phyloP scores from a whole-genome alignment of 2,888 invertebrate genomes.

The Sinhomidia bicolor region DNA sequence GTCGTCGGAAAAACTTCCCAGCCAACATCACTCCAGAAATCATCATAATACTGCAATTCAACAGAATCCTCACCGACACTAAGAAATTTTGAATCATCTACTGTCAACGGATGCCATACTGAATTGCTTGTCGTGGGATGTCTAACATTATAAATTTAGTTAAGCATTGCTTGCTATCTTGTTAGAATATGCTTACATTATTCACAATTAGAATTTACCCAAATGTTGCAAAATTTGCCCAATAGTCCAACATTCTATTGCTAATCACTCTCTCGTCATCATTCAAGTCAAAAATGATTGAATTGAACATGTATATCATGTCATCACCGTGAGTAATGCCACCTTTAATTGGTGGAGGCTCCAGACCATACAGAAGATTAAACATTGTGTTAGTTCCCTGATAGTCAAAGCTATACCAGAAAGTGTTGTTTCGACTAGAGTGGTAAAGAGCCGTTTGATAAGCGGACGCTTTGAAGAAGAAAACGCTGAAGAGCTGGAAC shows the following conservation, averaged over 20 bases:
- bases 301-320: conserved; percentile 84
- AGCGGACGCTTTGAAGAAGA: conserved; percentile 83
- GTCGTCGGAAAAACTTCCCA: conserved; percentile 46
- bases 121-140: conserved; percentile 33
- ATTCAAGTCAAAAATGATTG: not conserved
- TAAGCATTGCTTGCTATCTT: no score
- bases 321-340: conserved; percentile 85
- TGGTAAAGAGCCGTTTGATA: conserved; percentile 82
- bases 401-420: conserved; percentile 84
- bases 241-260: conserved; percentile 83
- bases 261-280: conserved; percentile 82
- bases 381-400: conserved; percentile 81
- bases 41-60: conserved; percentile 47
- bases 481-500: conserved; percentile 82
- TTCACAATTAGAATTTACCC: no score
- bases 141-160: conserved; percentile 28
- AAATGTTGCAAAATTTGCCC: conserved; percentile 82
- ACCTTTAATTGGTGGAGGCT: conserved; percentile 67
- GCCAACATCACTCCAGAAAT: conserved; percentile 49
- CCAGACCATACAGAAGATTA: conserved; percentile 79
- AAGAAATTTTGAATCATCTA: not conserved
- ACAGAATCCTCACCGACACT: conserved; percentile 41
- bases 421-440: conserved; percentile 81
- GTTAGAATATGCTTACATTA: no score
- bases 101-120: conserved; percentile 43